phyloP scores from a whole-genome alignment of 2,113 vertebrate genomes.

The Montifringilla adamsi region DNA sequence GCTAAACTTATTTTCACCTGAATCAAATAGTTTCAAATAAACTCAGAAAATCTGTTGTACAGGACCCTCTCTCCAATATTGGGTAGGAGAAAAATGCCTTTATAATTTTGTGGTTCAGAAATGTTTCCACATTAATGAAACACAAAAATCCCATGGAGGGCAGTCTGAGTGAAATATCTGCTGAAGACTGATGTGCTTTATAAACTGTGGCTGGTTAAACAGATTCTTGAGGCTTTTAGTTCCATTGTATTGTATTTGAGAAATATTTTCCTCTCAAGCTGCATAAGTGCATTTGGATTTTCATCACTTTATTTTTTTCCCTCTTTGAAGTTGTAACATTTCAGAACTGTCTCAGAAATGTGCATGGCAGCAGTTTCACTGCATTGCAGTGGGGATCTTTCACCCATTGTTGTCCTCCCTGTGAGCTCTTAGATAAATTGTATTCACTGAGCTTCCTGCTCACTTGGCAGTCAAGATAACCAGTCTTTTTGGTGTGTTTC shows the following conservation, averaged over 20 bases:
- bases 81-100: neutral
- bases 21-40: neutral
- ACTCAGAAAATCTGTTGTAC: neutral
- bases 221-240: neutral
- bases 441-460: neutral
- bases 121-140: neutral
- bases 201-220: neutral
- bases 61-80: neutral
- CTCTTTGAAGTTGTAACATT: neutral
- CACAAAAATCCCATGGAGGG: neutral
- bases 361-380: neutral
- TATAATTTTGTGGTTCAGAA: neutral
- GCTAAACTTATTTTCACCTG: neutral
- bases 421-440: neutral
- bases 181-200: neutral
- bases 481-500: neutral
- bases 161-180: neutral
- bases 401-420: neutral
- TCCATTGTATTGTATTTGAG: neutral
- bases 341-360: neutral
- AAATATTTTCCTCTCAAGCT: neutral
- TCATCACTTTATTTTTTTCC: neutral
- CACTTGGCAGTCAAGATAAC: neutral
- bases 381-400: neutral
- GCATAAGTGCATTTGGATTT: neutral